phyloP scores from a whole-genome alignment of 2,113 vertebrate genomes.

The Macheiramphus alcinus region DNA sequence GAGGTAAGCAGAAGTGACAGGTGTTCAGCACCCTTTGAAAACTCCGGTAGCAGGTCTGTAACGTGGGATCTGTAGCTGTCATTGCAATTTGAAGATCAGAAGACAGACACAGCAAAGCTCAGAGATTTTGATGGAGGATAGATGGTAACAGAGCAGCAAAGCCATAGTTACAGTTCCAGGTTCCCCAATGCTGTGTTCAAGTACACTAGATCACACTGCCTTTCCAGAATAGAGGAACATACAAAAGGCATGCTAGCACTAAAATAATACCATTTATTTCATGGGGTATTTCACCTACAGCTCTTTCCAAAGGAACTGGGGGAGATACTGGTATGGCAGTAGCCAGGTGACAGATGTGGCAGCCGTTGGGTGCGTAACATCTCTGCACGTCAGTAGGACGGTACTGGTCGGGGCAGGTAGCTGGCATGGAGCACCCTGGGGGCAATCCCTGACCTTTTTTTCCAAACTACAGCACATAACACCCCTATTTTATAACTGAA shows the following conservation, averaged over 20 bases:
- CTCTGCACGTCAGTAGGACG: background rate
- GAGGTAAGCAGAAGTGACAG: background rate
- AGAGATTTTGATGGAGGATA: background rate
- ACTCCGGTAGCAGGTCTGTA: background rate
- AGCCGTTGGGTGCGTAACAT: rapidly evolving
- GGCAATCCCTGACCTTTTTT: background rate
- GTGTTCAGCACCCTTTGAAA: background rate
- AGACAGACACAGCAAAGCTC: background rate
- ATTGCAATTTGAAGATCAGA: background rate
- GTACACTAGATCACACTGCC: background rate
- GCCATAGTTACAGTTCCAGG: background rate
- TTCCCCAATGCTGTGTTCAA: background rate
- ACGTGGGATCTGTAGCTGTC: background rate
- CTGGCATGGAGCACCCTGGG: background rate
- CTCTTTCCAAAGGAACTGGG: background rate
- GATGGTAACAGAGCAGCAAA: background rate
- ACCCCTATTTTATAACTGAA: background rate
- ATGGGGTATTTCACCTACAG: background rate
- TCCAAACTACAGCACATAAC: background rate
- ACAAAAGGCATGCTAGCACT: background rate
- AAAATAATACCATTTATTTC: background rate
- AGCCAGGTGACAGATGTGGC: background rate
- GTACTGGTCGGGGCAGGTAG: background rate
- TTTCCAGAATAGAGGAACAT: background rate
- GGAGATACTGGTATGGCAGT: background rate